Evolutionary conservation across 1,140 invertebrate genomes (phyloP).

Genomic region (Matsumurasca onukii): DNA sequence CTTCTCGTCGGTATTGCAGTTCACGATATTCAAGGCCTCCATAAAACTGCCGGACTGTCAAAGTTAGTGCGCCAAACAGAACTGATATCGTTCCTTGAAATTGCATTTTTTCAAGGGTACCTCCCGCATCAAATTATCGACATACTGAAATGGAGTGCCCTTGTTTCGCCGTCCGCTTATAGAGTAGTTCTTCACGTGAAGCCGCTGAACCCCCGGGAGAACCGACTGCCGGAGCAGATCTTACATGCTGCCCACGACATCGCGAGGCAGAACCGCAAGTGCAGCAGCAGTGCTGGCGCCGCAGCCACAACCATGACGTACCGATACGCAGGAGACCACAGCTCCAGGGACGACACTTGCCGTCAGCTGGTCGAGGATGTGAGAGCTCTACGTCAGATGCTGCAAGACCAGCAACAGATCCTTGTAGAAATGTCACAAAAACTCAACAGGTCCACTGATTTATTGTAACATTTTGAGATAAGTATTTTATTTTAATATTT

Average conservation of each 20-base stretch:
- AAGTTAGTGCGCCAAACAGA: conserved; percentile 77
- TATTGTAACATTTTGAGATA: conserved; percentile 7
- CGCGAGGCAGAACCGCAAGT: conserved; percentile 56
- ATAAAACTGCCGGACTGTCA: conserved; percentile 72
- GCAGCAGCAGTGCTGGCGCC: background rate
- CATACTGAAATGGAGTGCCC: conserved; percentile 68
- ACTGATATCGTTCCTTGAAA: conserved; percentile 71
- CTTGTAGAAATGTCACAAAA: background rate
- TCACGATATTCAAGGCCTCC: conserved; percentile 74
- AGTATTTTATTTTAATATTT: too few relatives aligned
- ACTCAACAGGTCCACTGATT: background rate
- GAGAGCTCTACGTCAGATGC: conserved; percentile 8
- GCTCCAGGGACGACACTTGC: conserved; percentile 14
- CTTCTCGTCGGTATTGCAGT: conserved; percentile 77
- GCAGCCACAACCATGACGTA: conserved; percentile 2
- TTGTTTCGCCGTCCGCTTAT: conserved; percentile 74
- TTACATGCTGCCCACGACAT: conserved; percentile 72
- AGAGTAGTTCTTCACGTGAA: conserved; percentile 75
- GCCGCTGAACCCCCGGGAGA: conserved; percentile 76
- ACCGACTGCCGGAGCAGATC: conserved; percentile 71
- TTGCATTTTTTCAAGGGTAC: conserved; percentile 67
- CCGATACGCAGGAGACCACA: background rate
- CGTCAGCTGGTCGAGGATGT: conserved; percentile 20
- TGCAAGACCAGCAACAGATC: conserved; percentile 26
- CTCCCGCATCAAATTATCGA: conserved; percentile 65